Base-by-base conservation (phyloP, 2,797 vertebrate genomes). In the Adrianichthys oophorus region DNA sequence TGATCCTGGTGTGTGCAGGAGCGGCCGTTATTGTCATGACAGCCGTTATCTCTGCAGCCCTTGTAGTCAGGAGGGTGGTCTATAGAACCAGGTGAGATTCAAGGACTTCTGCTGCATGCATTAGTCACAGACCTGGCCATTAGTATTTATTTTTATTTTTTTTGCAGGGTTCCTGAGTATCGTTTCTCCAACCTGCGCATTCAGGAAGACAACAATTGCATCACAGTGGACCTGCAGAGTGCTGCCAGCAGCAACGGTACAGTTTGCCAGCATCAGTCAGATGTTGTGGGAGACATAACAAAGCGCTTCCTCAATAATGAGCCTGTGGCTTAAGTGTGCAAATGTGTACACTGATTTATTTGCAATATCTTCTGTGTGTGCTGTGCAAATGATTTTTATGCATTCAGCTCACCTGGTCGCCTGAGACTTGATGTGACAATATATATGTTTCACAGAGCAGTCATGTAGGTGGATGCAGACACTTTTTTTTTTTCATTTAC, bases 161-260 rank as follows among this genome's bases (percentile, higher is more conserved):
- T 46, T 59, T 77, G 5, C 82, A 94, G 93, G 80, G 59, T 65
- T 2, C 82, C 86, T 0, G 62, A 18, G 1, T 94, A 93, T 69
- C 89, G 81, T 26, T 93, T 93, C 80, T 92, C 92, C 29, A 89
- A 78, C 70, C 88, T 94, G 4, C 86, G 63, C 76, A 70, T 85
- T 4, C 89, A 88, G 65, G 89, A 92, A 0, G 87, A 92, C 0
- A 81, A 85, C 2, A 72, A 56, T 40, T 40, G 49, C 57, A 40
- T 70, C 18, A 56, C 71, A 1, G 49, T 24, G 0, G 87, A 92
- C 15, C 71, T 62, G 0, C 81, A 82, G 43, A 85, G 84, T 4
- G 78, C 32, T 40, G 44, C 68, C 12, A 84, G 82, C 74, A 86
- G 79, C 66, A 92, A 90, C 0, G 85, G 79, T 58, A 77, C 64